Evolutionary conservation across 2,888 invertebrate species (phyloP), one percentile per base, ranked within the genome.

Genomic region (Tachina fera): DNA sequence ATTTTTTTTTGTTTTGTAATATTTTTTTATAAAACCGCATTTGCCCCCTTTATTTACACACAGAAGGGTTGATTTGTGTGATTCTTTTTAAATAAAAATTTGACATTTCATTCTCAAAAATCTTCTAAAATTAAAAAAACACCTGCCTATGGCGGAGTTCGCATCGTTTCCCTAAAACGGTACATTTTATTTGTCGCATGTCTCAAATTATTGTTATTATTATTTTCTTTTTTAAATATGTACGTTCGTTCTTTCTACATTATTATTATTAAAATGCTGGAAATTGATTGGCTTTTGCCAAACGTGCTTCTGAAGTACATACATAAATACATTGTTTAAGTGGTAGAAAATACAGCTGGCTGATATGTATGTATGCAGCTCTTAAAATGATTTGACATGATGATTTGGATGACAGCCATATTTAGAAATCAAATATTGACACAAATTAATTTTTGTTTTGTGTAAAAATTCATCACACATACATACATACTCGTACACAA

Each of bases 301-400:
- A 78, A 78, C 77, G 60, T 78, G 83, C 83, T 78, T 61, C 83
- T 83, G 78, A 74, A 78, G 83, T 45, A 68, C 61, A 43, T 45
- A 68, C n/a, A n/a, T n/a, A n/a, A n/a, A n/a, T n/a, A n/a, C 61
- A 43, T 49, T 71, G 43, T 53, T 63, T n/a, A 75, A 75, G 74
- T 75, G 74, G 63, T 63, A 39, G 63, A 49, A 82, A 71, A 67
- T 31, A 77, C 82, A 83, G 82, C 76, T 83, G 76, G 49, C 22
- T 65, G 49, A 14, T 47, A 31, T 31, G 31, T 31, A 22, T 22
- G 22, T 22, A 22, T 22, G 22, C 3, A n/a, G 43, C 58, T 43
- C 19, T 10, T 41, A 53, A 60, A 9, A 61, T 49, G 16, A 53
- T 22, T 41, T 83, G 71, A 72, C 60, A 67, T 67, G 65, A 51